These are phyloP conservation scores for Coenonympha arcania DNA, from an alignment of 2,888 invertebrate species.

Conservation along the genomic window DNA sequence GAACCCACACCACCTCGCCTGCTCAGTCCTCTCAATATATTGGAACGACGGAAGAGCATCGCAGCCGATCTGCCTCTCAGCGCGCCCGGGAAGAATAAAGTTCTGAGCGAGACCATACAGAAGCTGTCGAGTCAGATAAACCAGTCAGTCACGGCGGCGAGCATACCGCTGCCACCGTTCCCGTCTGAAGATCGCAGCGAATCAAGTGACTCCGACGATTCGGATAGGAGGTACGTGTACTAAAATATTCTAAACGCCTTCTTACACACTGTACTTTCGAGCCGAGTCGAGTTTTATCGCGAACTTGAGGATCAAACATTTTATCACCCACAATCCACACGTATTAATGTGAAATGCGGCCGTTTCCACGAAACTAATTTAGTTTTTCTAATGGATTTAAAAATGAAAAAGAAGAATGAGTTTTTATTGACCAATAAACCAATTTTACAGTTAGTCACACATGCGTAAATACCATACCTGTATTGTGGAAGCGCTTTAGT, in stretches of 20 bases:
- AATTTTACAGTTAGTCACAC: too few relatives aligned
- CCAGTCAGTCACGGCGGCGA: slow-evolving; percentile 54
- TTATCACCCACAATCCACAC: too few relatives aligned
- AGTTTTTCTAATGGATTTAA: too few relatives aligned
- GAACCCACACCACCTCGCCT: slow-evolving; percentile 51
- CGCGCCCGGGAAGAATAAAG: slow-evolving; percentile 69
- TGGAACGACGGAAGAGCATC: slow-evolving; percentile 62
- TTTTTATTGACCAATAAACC: too few relatives aligned
- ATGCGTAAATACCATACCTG: too few relatives aligned
- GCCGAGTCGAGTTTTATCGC: too few relatives aligned
- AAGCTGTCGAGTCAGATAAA: slow-evolving; percentile 74
- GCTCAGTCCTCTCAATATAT: slow-evolving; percentile 55
- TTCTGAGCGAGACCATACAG: slow-evolving; percentile 77
- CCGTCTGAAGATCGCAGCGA: slow-evolving; percentile 58
- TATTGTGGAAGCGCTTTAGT: too few relatives aligned
- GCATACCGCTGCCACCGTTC: slow-evolving; percentile 51
- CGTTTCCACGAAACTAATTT: too few relatives aligned
- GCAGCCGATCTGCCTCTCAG: slow-evolving; percentile 56
- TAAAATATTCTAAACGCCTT: not conserved
- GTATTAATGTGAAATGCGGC: too few relatives aligned
- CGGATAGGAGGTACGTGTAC: slow-evolving; percentile 53
- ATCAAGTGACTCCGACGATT: slow-evolving; percentile 66
- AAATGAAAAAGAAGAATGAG: too few relatives aligned
- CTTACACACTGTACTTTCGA: too few relatives aligned
- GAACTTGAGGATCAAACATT: too few relatives aligned